These are phyloP conservation scores for Clarias macrocephalus DNA, from an alignment of 2,113 vertebrate genomes.

Conservation along the genomic window DNA sequence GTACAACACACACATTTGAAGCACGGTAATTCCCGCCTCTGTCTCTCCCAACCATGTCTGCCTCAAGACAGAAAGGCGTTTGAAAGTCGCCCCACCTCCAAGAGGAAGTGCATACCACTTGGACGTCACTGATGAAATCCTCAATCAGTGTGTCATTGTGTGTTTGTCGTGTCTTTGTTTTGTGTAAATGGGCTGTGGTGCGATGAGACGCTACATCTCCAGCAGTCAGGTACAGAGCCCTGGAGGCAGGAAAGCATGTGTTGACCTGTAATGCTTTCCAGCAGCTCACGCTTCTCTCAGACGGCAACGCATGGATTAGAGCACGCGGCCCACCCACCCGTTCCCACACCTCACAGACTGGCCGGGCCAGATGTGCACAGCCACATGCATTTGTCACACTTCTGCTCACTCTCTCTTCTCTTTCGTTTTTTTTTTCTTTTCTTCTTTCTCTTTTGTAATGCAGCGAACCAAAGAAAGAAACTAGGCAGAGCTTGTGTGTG, in stretches of 20 bases:
- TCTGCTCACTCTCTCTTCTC: not conserved
- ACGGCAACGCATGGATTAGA: conserved; percentile 40
- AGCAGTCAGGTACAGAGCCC: conserved; percentile 27
- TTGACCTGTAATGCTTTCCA: conserved; percentile 36
- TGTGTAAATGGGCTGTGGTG: conserved; percentile 8
- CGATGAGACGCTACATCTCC: not conserved
- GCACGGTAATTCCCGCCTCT: not conserved
- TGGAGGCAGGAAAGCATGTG: conserved; percentile 32
- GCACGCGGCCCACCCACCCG: not conserved
- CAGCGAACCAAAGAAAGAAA: not conserved
- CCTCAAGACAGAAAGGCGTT: not conserved
- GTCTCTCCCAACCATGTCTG: not conserved
- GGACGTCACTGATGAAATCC: not conserved
- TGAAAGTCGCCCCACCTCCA: not conserved
- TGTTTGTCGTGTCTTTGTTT: not conserved
- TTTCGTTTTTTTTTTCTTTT: conserved; percentile 1
- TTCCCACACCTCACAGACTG: conserved; percentile 51
- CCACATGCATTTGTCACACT: conserved; percentile 46
- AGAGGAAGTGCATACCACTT: not conserved
- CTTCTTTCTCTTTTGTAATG: not conserved
- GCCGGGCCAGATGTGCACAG: conserved; percentile 50
- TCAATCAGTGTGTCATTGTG: not conserved
- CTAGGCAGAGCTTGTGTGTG: not conserved
- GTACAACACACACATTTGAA: not conserved
- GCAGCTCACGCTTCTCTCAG: conserved; percentile 19